These are phyloP conservation scores for Poeciliopsis paucimaculata DNA, from an alignment of 2,797 vertebrate species.

Conservation along the genomic window DNA sequence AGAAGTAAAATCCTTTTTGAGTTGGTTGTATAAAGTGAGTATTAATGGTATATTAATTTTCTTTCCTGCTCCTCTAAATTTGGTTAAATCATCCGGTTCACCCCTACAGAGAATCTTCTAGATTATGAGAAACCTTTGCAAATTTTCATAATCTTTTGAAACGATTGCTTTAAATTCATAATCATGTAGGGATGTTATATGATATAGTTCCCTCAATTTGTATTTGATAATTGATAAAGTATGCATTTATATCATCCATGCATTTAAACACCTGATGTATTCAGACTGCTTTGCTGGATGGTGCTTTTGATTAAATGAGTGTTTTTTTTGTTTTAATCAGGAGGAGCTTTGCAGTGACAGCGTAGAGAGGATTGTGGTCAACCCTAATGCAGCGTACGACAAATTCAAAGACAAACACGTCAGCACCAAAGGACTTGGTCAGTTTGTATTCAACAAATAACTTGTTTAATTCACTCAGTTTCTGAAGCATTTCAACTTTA, in stretches of 20 bases:
- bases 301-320: conserved; percentile 19
- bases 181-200: conserved; percentile 22
- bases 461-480: not conserved
- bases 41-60: conserved; percentile 8
- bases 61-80: conserved; percentile 25
- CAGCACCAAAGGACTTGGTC: conserved; percentile 90
- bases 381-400: conserved; percentile 96
- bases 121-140: conserved; percentile 14
- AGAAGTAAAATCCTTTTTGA: not conserved
- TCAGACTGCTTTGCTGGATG: conserved; percentile 33
- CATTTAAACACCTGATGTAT: conserved; percentile 30
- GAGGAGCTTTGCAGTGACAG: conserved; percentile 97
- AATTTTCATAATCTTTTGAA: conserved; percentile 33
- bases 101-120: not conserved
- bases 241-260: conserved; percentile 7
- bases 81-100: conserved; percentile 31
- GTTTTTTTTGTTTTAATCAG: conserved; percentile 70
- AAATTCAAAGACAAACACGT: conserved; percentile 97
- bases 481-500: not conserved
- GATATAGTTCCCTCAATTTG: conserved; percentile 12
- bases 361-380: conserved; percentile 97
- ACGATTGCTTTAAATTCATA: conserved; percentile 31
- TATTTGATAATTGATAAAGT: conserved; percentile 35
- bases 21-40: not conserved
- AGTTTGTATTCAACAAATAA: conserved; percentile 48